Evolutionary conservation across 2,797 vertebrate genomes (phyloP).

Genomic region (Chlorospingus semifuscus): DNA sequence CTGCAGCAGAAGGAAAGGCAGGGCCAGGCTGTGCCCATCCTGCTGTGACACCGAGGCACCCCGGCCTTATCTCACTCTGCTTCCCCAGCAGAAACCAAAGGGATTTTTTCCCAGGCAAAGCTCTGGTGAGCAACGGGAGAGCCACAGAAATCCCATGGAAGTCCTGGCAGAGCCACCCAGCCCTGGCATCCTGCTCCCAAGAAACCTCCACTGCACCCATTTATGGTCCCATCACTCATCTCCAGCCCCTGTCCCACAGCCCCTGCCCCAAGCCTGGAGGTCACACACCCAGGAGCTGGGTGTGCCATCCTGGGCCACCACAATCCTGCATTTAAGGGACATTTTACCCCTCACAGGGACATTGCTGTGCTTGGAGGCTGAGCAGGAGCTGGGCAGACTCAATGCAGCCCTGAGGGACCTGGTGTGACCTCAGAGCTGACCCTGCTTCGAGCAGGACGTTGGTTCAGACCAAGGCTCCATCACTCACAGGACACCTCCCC

Average conservation of each 20-base stretch:
- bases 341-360: neutral
- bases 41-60: neutral
- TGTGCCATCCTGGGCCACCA: accelerated
- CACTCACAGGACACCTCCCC: neutral
- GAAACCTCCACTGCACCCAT: neutral
- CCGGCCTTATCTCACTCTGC: neutral
- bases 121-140: neutral
- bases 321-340: accelerated
- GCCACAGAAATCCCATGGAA: neutral
- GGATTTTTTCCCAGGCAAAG: neutral
- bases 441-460: neutral
- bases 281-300: accelerated
- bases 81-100: neutral
- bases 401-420: neutral
- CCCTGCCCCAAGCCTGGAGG: neutral
- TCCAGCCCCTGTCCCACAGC: neutral
- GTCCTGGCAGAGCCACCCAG: neutral
- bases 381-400: neutral
- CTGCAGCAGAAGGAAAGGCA: neutral
- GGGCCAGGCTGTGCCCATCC: neutral
- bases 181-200: neutral
- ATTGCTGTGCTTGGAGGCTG: accelerated
- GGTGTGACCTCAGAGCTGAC: neutral
- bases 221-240: accelerated
- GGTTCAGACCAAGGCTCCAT: neutral